Conservation (phyloP, 1,140 invertebrate species). For the Sycobia sp. region DNA sequence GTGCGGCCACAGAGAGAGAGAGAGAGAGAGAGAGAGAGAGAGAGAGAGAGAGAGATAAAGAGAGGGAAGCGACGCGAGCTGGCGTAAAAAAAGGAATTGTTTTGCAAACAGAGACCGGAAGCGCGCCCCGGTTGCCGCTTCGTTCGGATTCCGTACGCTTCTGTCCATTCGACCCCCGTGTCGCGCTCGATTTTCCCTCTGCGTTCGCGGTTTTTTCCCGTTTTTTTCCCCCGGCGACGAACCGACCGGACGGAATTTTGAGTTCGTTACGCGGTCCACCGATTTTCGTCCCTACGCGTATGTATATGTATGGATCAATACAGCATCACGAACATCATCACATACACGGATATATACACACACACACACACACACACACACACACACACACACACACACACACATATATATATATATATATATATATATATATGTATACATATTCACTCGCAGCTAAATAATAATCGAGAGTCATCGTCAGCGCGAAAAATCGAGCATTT, state of each 20-base stretch:
- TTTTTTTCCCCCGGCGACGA: slow-evolving; percentile 9
- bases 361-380: no score
- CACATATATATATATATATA: no score
- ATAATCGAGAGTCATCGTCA: no score
- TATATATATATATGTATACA: no score
- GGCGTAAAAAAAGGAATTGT: slow-evolving; percentile 23
- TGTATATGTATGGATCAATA: no score
- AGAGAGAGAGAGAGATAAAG: slow-evolving; percentile 5
- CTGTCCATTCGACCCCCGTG: not conserved
- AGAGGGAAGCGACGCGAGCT: not conserved
- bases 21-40: not conserved
- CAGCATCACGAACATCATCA: no score
- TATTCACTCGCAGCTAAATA: no score
- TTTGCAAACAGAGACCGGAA: slow-evolving; percentile 31
- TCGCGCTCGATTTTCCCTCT: no score
- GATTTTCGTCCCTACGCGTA: not conserved
- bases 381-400: no score
- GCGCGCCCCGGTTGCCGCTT: slow-evolving; percentile 18
- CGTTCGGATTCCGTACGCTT: slow-evolving; percentile 11
- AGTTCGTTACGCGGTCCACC: slow-evolving; percentile 14
- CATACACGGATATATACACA: no score
- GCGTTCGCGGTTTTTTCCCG: not conserved
- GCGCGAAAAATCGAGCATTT: no score
- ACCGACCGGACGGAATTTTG: no score
- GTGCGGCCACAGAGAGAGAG: slow-evolving; percentile 4